Evolutionary conservation across 1,140 invertebrate genomes (phyloP), one percentile per base, ranked within the genome.

Genomic region (Rhyacophila brunnea): DNA sequence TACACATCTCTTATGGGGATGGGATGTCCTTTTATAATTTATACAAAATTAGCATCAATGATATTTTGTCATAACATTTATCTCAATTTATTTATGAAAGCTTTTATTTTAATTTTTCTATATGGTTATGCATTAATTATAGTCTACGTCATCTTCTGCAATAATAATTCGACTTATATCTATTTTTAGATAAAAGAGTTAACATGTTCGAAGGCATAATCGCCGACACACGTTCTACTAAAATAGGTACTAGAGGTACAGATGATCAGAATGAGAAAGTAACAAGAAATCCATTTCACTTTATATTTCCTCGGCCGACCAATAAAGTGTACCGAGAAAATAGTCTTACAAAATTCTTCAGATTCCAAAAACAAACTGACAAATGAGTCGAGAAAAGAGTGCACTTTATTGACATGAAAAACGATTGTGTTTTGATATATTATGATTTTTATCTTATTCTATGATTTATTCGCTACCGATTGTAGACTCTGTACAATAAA

Each of bases 121-220:
- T 65, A 65, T 58, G 63, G 49, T 65, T 62, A 66, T 66, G 64
- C 61, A 63, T 66, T 60, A 66, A 66, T 64, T 63, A 60, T 64
- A 64, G 57, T 55, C 60, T 66, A 64, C 61, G 32, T 66, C 57
- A 54, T 60, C 58, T 60, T 58, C 62, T 62, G 65, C 62, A 64
- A 70, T 71, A 74, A 70, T 75, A 75, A 75, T 77, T 74, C 72
- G 74, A 73, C 72, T 73, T 73, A 65, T 57, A 49, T 62, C 64
- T 65, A 65, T 47, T 52, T 54, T 61, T 65, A 62, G 59, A 65
- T 65, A 62, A 62, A 65, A 65, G 58, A 61, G 53, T 60, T 62
- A 52, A 62, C 54, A 62, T 45, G 52, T 36, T 35, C 23, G 43
- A 49, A 42, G 53, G 53, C 48, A 52, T 51, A 60, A 23, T 36